Base-by-base conservation (phyloP, 1,140 invertebrate genomes). In the Rhizoglyphus robini region DNA sequence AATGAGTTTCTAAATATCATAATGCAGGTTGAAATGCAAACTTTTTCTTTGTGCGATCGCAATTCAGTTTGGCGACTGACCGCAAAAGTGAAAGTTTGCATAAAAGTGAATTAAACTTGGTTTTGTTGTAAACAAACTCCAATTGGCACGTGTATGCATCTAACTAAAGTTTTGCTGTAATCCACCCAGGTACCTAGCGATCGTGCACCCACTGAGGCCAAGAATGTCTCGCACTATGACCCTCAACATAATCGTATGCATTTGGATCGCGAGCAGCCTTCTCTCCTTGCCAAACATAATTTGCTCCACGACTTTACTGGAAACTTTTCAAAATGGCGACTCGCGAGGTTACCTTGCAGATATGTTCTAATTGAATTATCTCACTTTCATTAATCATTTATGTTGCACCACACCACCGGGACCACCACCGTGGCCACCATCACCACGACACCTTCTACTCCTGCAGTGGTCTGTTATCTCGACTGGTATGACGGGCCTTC, bases 231-330 rank as follows among this genome's bases (percentile, higher is more conserved):
- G 86, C 5, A 48, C 83, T 32, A 81, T 84, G 0, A 93, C 91
- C 0, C 75, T 94, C n/a, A 83, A 83, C 66, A 84, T 93, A 46
- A 87, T 88, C 0, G 77, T 84, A 0, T 77, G 47, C n/a, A 71
- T 71, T 20, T 95, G 92, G 92, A 73, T 84, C 1, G 77, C 83
- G 5, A 84, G 88, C 4, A 82, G 81, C 0, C 74, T 86, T 15
- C 80, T 94, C 29, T 87, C 90, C 25, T 80, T 88, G 69, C 92
- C 92, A 1, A 88, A 87, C 78, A 77, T 93, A 25, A 75, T 94
- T 25, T 91, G 84, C 74, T 88, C 84, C 72, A 87, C 83, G 4
- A 89, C 86, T 0, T 81, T 80, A 58, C 76, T 77, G 5, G 75
- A 82, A 36, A 72, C 77, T 8, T 83, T 82, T 70, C 75, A 77